These are phyloP conservation scores for Slavum lentiscoides DNA, from an alignment of 2,888 invertebrate species.

Conservation along the genomic window DNA sequence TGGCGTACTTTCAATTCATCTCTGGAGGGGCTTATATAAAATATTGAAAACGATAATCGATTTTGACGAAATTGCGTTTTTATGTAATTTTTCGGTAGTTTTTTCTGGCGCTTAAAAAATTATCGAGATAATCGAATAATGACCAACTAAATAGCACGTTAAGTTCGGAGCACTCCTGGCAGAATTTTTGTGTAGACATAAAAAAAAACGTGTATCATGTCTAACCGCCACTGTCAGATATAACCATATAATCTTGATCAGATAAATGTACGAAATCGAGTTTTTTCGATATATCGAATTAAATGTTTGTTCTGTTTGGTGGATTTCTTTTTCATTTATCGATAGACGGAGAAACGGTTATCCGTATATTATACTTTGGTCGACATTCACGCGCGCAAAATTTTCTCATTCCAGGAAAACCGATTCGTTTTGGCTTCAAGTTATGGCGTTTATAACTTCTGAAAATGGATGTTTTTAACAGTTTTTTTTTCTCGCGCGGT, in stretches of 20 bases:
- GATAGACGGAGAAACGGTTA: constrained; percentile 50
- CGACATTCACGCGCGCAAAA: constrained; percentile 43
- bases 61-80: too few relatives aligned
- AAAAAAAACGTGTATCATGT: too few relatives aligned
- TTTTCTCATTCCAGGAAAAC: constrained; percentile 55
- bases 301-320: constrained; percentile 3
- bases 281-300: constrained; percentile 49
- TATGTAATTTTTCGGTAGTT: too few relatives aligned
- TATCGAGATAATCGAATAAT: too few relatives aligned
- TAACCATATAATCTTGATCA: constrained; percentile 41
- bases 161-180: too few relatives aligned
- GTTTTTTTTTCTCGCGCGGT: background rate
- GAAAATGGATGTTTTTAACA: constrained; percentile 8
- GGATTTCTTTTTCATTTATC: background rate
- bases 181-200: too few relatives aligned
- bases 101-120: too few relatives aligned
- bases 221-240: too few relatives aligned
- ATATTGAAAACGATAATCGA: too few relatives aligned
- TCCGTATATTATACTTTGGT: constrained; percentile 22
- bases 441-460: constrained; percentile 40
- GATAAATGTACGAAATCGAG: constrained; percentile 55
- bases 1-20: too few relatives aligned
- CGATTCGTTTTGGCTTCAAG: constrained; percentile 56
- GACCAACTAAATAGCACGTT: too few relatives aligned
- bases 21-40: too few relatives aligned